phyloP scores from a whole-genome alignment of 2,797 vertebrate genomes.

The Xenops minutus region DNA sequence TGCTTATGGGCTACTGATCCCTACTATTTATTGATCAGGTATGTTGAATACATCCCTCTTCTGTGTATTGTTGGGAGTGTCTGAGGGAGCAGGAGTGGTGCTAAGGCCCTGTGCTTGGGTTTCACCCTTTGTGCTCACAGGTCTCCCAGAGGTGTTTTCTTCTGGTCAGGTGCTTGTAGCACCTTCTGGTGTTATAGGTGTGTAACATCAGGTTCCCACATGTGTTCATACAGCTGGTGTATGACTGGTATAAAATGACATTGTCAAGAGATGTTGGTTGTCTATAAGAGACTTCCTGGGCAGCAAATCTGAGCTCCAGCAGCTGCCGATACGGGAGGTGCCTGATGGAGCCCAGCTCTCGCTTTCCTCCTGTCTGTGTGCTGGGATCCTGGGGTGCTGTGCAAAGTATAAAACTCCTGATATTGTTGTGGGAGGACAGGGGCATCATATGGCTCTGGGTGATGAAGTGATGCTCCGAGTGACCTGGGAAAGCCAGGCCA shows the following conservation, averaged over 20 bases:
- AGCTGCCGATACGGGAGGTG: rapidly evolving
- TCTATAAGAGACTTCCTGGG: rapidly evolving
- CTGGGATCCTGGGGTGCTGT: rapidly evolving
- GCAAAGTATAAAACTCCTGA: rapidly evolving
- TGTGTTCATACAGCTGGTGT: background rate
- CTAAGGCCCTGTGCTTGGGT: rapidly evolving
- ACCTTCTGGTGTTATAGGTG: background rate
- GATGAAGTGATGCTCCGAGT: rapidly evolving
- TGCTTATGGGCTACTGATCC: background rate
- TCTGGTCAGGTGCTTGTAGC: rapidly evolving
- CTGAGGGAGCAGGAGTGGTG: background rate
- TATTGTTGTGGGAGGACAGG: rapidly evolving
- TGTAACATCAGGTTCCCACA: rapidly evolving
- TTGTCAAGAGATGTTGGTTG: background rate
- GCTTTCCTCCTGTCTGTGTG: rapidly evolving
- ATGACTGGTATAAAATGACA: rapidly evolving
- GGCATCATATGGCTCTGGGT: rapidly evolving
- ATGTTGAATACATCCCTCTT: background rate
- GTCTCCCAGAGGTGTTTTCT: background rate
- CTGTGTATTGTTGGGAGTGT: background rate
- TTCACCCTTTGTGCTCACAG: background rate
- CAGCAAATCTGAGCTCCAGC: background rate
- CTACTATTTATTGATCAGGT: background rate
- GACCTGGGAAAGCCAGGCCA: background rate
- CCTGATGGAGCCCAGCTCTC: background rate